Conservation (phyloP, 2,113 vertebrate genomes). For the Catharus fuscescens region DNA sequence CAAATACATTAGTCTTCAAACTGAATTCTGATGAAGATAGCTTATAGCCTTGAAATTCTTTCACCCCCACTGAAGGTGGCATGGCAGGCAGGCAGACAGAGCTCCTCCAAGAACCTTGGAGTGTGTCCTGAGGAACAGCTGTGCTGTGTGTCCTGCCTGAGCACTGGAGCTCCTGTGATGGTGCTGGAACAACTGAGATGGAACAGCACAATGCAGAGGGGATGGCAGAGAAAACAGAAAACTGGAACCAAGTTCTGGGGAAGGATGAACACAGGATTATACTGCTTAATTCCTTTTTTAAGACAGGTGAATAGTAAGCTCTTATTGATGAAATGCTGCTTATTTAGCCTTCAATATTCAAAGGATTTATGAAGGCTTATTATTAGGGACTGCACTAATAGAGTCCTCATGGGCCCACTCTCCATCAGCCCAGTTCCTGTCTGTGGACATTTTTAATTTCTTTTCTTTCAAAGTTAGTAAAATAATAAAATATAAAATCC, state of each 20-base stretch:
- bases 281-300: not conserved
- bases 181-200: rapidly evolving
- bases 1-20: not conserved
- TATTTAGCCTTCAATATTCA: not conserved
- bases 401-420: not conserved
- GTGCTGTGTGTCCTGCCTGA: not conserved
- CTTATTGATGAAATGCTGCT: not conserved
- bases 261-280: not conserved
- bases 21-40: not conserved
- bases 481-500: not conserved
- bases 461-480: not conserved
- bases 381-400: not conserved
- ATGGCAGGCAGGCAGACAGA: not conserved
- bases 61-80: not conserved
- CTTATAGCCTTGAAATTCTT: not conserved
- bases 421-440: not conserved
- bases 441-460: not conserved
- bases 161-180: rapidly evolving
- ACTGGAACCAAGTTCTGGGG: not conserved
- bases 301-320: not conserved
- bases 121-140: not conserved
- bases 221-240: not conserved
- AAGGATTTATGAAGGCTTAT: not conserved
- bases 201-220: not conserved
- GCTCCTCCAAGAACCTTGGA: not conserved